A percentile compares a stretch with the other conserved stretches of the same genome.
phyloP scores from a whole-genome alignment of 2,797 vertebrate genomes.

The Syngnathus acus region DNA sequence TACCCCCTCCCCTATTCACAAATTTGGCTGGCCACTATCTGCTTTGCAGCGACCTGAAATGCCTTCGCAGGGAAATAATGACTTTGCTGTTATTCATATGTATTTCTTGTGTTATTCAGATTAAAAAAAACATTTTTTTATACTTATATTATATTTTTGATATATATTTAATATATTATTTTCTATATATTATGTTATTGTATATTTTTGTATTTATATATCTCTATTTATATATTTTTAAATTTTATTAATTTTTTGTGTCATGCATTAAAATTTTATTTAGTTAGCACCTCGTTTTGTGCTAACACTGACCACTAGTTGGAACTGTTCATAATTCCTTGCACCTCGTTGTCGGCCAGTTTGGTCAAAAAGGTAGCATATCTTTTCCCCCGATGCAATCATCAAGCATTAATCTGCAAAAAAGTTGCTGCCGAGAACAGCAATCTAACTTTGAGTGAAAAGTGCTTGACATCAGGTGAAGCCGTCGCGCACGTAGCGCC shows the following conservation, averaged over 20 bases:
- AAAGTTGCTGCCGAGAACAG: conserved; percentile 15
- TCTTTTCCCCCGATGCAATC: too few relatives aligned
- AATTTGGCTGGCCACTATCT: conserved; percentile 58
- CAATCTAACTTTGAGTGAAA: conserved; percentile 11
- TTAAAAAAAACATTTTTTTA: neutral
- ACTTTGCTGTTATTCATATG: too few relatives aligned
- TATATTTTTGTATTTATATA: too few relatives aligned
- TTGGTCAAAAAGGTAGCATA: too few relatives aligned
- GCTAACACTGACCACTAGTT: neutral
- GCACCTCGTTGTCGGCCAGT: neutral
- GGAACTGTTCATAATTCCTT: neutral
- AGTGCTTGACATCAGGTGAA: conserved; percentile 36
- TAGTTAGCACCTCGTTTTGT: neutral
- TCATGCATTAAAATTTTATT: too few relatives aligned
- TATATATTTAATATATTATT: too few relatives aligned
- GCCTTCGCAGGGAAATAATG: conserved; percentile 49
- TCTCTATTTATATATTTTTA: too few relatives aligned
- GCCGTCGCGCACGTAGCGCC: conserved; percentile 9
- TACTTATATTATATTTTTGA: too few relatives aligned
- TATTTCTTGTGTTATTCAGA: too few relatives aligned
- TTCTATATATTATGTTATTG: too few relatives aligned
- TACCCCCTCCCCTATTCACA: conserved; percentile 34
- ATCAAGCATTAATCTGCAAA: neutral
- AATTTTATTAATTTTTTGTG: too few relatives aligned
- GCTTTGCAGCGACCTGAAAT: conserved; percentile 42